A percentile compares a stretch with the other conserved stretches of the same genome.
These are phyloP conservation scores for Nibea albiflora DNA, from an alignment of 2,113 vertebrate genomes.

Conservation along the genomic window DNA sequence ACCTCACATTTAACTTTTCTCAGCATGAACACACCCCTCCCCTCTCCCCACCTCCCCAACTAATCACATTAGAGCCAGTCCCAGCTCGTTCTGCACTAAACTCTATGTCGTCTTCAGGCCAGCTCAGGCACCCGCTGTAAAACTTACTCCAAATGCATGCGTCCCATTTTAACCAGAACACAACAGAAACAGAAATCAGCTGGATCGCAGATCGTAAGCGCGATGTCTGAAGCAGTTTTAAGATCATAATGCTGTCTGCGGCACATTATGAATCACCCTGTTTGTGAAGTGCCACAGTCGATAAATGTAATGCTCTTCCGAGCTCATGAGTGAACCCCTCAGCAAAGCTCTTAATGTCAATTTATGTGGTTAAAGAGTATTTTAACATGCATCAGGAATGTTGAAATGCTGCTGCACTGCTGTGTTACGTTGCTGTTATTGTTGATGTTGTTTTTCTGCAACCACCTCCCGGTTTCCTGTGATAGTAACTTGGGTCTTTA, in stretches of 20 bases:
- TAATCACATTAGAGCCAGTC: slow-evolving; percentile 73
- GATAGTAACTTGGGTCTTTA: slow-evolving; percentile 90
- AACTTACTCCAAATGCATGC: slow-evolving; percentile 65
- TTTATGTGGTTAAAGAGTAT: slow-evolving; percentile 54
- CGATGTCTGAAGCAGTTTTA: slow-evolving; percentile 41
- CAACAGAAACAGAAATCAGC: slow-evolving; percentile 32
- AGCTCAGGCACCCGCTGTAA: slow-evolving; percentile 40
- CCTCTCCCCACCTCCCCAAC: slow-evolving; percentile 53
- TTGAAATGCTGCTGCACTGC: slow-evolving; percentile 75
- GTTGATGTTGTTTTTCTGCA: slow-evolving; percentile 68
- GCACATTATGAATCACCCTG: slow-evolving; percentile 80
- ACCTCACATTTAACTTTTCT: slow-evolving; percentile 74
- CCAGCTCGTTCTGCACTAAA: slow-evolving; percentile 60
- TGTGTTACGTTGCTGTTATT: slow-evolving; percentile 71
- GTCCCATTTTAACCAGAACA: slow-evolving; percentile 38
- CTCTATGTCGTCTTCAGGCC: slow-evolving; percentile 53
- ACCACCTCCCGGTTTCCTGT: slow-evolving; percentile 69
- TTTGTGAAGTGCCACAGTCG: slow-evolving; percentile 51
- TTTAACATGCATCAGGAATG: slow-evolving; percentile 77
- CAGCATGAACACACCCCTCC: slow-evolving; percentile 72
- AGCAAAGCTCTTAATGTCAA: slow-evolving; percentile 51
- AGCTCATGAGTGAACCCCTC: slow-evolving; percentile 38
- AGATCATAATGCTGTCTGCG: slow-evolving; percentile 79
- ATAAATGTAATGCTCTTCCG: slow-evolving; percentile 34
- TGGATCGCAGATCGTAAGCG: slow-evolving; percentile 47